Conservation (phyloP, 2,797 vertebrate species). For the Selene dorsalis region DNA sequence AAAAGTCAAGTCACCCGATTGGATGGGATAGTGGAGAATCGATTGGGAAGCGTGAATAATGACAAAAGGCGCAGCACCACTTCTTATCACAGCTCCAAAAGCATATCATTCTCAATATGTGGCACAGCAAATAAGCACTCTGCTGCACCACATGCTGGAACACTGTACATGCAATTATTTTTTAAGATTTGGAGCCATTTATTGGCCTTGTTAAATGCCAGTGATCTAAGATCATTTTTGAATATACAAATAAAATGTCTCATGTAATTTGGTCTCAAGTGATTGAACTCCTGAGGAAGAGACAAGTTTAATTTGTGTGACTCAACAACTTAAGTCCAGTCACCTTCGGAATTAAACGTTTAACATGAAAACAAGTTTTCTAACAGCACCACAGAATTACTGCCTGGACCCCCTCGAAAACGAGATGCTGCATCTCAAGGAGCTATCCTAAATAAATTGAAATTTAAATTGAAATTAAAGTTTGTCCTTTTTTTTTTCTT, state of each 20-base stretch:
- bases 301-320: background rate
- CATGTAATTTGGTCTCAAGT: slow-evolving; percentile 17
- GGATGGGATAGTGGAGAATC: slow-evolving; percentile 84
- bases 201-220: slow-evolving; percentile 38
- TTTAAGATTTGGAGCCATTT: slow-evolving; percentile 40
- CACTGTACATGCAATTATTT: slow-evolving; percentile 6
- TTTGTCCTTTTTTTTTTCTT: background rate
- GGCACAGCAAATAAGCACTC: slow-evolving; percentile 59
- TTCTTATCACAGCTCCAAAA: slow-evolving; percentile 75
- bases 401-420: background rate
- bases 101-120: slow-evolving; percentile 65
- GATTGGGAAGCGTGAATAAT: slow-evolving; percentile 86
- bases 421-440: too few relatives aligned
- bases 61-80: slow-evolving; percentile 79
- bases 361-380: background rate
- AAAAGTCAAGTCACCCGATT: slow-evolving; percentile 85
- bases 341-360: background rate
- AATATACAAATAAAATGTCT: slow-evolving; percentile 28
- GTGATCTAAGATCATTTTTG: slow-evolving; percentile 36
- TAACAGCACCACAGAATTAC: background rate
- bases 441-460: too few relatives aligned
- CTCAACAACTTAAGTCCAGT: background rate
- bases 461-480: background rate
- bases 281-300: slow-evolving; percentile 13
- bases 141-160: slow-evolving; percentile 27